Base-by-base conservation (phyloP, 1,140 invertebrate species). In the Conus betulinus region DNA sequence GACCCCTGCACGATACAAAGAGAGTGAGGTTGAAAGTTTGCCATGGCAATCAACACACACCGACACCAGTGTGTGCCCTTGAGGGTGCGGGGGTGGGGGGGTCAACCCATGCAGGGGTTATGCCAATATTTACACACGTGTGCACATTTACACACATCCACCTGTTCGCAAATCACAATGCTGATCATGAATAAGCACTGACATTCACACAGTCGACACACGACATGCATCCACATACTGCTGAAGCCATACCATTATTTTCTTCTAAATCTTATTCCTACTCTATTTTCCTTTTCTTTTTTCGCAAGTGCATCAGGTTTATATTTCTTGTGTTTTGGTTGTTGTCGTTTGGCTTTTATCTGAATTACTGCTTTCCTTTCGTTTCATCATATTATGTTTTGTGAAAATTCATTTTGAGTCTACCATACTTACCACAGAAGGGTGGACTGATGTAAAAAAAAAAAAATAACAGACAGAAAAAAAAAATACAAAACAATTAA, bases 1-100 rank as follows among this genome's bases (percentile, higher is more conserved):
- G 6, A 96, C 95, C 17, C 97, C 95, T 95, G 91, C 78, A 93
- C 92, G 5, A 89, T 84, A 84, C 52, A 89, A 87, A 88, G 57
- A 87, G 10, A 74, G 5, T 11, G 3, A 11, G 17, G 82, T n/a
- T 84, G 57, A 63, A n/a, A 25, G 20, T 3, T 27, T 10, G 55
- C 27, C 82, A 84, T 27, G 82, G 57, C 82, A 39, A 63, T 55
- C 23, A 13, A 60, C 82, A 84, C 82, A 84, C 82, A 84, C 82
- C 82, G 82, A 84, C 82, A 84, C 82, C 82, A 84, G 82, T 84
- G 82, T 84, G 82, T 84, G 82, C 82, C 82, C 82, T 84, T 83
- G 23, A 39, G 39, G 39, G 39, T 39, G 39, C 39, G 39, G 39
- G 76, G 76, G 76, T 52, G 23, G 39, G 23, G 78, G 79, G 79